phyloP scores from a whole-genome alignment of 1,140 invertebrate genomes.

The Meloidogyne chitwoodi region DNA sequence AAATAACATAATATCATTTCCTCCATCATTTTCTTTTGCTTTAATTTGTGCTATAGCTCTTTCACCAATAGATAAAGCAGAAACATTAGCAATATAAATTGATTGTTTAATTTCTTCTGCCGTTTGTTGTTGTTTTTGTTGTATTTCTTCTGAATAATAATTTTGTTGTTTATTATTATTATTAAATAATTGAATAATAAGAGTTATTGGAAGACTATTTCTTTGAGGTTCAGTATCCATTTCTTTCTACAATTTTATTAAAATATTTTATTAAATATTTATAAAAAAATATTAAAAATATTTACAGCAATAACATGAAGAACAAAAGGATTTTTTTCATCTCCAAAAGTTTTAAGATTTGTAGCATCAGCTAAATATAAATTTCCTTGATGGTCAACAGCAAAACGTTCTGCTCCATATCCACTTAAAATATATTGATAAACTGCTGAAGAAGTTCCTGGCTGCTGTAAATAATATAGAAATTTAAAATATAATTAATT shows the following conservation, averaged over 20 bases:
- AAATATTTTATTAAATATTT: neutral
- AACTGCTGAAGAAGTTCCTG: conserved; percentile 58
- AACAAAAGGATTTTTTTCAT: conserved; percentile 44
- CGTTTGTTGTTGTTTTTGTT: neutral
- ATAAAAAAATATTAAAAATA: too few species aligned
- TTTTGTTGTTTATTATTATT: conserved; percentile 5
- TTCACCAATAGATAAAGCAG: conserved; percentile 36
- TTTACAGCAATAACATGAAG: conserved; percentile 44
- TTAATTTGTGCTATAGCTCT: conserved; percentile 31
- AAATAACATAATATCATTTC: conserved; percentile 19
- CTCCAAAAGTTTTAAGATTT: conserved; percentile 16
- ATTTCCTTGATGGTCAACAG: conserved; percentile 56
- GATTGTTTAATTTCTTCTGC: conserved; percentile 40
- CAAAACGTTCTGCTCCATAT: conserved; percentile 55
- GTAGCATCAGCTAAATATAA: conserved; percentile 53
- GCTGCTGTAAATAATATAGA: conserved; percentile 40
- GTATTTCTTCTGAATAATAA: neutral
- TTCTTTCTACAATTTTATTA: conserved; percentile 24
- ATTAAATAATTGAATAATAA: conserved; percentile 54
- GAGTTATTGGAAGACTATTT: conserved; percentile 48
- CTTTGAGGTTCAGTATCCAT: conserved; percentile 54
- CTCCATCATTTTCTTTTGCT: conserved; percentile 37
- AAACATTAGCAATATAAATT: conserved; percentile 55
- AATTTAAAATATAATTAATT: neutral
- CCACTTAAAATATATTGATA: conserved; percentile 57